Base-by-base conservation (phyloP, 1,140 invertebrate genomes). In the Drosophila pectinifera region DNA sequence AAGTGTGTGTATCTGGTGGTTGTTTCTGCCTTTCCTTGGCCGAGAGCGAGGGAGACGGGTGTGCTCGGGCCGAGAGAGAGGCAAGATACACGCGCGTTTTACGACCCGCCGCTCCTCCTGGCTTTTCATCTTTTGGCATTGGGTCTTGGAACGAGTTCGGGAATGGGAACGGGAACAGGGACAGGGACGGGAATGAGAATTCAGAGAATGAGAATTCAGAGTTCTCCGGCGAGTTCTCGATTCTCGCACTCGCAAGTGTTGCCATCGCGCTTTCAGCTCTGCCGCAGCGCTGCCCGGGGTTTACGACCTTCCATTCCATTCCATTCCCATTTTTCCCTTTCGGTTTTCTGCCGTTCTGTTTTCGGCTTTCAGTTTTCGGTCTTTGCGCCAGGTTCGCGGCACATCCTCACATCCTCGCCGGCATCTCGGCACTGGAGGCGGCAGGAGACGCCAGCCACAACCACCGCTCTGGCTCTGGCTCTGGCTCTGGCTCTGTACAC, bases 41-140 rank as follows among this genome's bases (percentile, higher is more conserved):
- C n/a, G 34, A 41, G 62, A 42, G 74, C 14, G n/a, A 59, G 39
- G 24, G 51, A 49, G 56, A 56, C 11, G 57, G 62, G 20, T 26
- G 18, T 39, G 28, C 36, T 13, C 4, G 49, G 28, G 36, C 3
- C 28, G 57, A 82, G 18, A 45, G 61, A 80, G 80, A 68, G 61
- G 56, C 41, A 31, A 64, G 63, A 64, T 57, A 48, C 56, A 63
- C 42, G 64, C 73, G 82, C 82, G 51, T 88, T 88, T 88, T 88
- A 88, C 78, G 78, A 51, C 78, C 65, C 73, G 41, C 64, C 76
- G 76, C 77, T 88, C 62, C 83, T 79, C 76, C 45, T 89, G 80
- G 80, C 80, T 89, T 84, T 89, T 88, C 84, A 88, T 88, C 84
- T 88, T 78, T 83, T 78, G 78, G 76, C 57, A 54, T 81, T 61